Conservation (phyloP, 2,888 invertebrate species). For the Chaetoderma sp. region DNA sequence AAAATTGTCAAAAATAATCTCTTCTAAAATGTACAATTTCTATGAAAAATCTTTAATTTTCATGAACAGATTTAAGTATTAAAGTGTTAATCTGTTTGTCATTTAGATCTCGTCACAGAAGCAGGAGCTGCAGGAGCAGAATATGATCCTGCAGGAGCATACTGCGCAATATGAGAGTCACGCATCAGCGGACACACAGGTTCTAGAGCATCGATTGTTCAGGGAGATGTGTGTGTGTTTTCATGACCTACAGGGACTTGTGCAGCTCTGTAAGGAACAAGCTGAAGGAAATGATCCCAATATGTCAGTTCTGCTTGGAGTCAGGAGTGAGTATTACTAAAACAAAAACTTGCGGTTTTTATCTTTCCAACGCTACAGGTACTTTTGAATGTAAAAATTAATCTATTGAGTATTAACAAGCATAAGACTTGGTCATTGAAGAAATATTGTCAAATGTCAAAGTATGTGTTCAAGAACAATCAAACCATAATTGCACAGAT, state of each 20-base stretch:
- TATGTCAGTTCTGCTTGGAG: constrained; percentile 59
- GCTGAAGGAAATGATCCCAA: constrained; percentile 63
- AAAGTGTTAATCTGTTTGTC: constrained; percentile 2
- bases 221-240: constrained; percentile 58
- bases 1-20: no score
- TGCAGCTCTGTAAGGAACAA: constrained; percentile 59
- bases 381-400: no score
- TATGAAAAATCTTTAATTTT: no score
- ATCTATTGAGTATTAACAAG: no score
- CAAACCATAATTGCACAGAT: no score
- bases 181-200: constrained; percentile 46
- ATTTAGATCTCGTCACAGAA: constrained; percentile 55
- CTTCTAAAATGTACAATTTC: no score
- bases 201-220: constrained; percentile 54
- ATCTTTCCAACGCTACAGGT: no score
- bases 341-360: no score
- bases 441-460: no score
- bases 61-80: no score
- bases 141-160: constrained; percentile 51
- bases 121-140: constrained; percentile 61
- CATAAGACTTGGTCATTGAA: no score
- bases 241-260: constrained; percentile 58
- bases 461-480: no score
- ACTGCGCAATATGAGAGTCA: constrained; percentile 50
- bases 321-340: constrained; percentile 57